phyloP scores from a whole-genome alignment of 2,888 invertebrate species.

The Drosophila anomalata region DNA sequence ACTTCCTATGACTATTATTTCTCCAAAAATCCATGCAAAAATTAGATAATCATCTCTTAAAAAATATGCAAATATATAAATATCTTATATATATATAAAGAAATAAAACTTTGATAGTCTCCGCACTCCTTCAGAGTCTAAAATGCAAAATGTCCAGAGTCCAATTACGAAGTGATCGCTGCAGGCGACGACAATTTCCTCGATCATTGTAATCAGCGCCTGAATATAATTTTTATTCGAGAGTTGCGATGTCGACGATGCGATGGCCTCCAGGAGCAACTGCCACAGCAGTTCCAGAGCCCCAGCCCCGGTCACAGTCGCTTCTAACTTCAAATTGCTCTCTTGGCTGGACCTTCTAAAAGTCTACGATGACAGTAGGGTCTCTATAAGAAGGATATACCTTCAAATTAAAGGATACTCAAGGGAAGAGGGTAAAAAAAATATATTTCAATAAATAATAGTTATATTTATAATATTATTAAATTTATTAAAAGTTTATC shows the following conservation, averaged over 20 bases:
- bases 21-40: not conserved
- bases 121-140: not conserved
- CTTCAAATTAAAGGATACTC: no score
- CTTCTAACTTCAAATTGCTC: slow-evolving; percentile 60
- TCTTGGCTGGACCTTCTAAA: slow-evolving; percentile 45
- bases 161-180: slow-evolving; percentile 23
- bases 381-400: not conserved
- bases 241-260: slow-evolving; percentile 18
- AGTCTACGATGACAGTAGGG: slow-evolving; percentile 23
- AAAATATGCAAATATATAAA: slow-evolving; percentile 84
- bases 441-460: not conserved
- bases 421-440: not conserved
- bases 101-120: not conserved
- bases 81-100: slow-evolving; percentile 22
- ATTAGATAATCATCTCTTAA: slow-evolving; percentile 92
- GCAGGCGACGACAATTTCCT: slow-evolving; percentile 49
- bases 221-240: slow-evolving; percentile 51
- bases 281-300: slow-evolving; percentile 5
- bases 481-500: no score
- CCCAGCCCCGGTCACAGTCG: slow-evolving; percentile 32
- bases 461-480: no score
- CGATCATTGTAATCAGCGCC: slow-evolving; percentile 72
- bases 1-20: no score
- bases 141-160: not conserved
- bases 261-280: slow-evolving; percentile 39